These are phyloP conservation scores for Heliopora coerulea DNA, from an alignment of 92 coral and sea anemone species.

Conservation along the genomic window DNA sequence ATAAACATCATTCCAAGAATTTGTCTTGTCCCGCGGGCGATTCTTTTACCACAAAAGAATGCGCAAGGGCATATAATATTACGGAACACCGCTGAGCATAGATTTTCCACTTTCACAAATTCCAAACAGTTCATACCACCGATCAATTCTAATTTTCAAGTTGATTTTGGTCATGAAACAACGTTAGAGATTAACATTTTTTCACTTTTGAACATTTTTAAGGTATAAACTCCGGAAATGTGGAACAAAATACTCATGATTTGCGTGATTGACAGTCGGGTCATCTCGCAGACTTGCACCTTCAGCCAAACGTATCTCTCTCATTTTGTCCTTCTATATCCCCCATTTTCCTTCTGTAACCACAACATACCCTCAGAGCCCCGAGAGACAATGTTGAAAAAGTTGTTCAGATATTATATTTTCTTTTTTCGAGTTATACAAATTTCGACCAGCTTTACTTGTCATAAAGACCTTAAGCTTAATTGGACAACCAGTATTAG, in stretches of 20 bases:
- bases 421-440: background rate
- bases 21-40: slow-evolving; percentile 21
- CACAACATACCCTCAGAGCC: too few relatives aligned
- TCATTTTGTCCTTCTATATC: too few relatives aligned
- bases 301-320: background rate
- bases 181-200: background rate
- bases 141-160: too few relatives aligned
- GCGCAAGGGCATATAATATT: background rate
- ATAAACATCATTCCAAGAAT: background rate
- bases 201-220: background rate
- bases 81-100: background rate
- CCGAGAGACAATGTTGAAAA: background rate
- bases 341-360: too few relatives aligned
- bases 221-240: too few relatives aligned
- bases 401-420: background rate
- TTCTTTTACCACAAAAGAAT: background rate
- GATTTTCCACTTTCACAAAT: background rate
- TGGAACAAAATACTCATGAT: too few relatives aligned
- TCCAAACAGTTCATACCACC: too few relatives aligned
- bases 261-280: too few relatives aligned
- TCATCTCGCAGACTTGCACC: background rate
- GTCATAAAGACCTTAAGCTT: slow-evolving; percentile 69
- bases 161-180: too few relatives aligned
- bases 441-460: slow-evolving; percentile 44
- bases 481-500: slow-evolving; percentile 75